Evolutionary conservation across 2,888 invertebrate species (phyloP).

Genomic region (Hirtodrosophila histrioides): DNA sequence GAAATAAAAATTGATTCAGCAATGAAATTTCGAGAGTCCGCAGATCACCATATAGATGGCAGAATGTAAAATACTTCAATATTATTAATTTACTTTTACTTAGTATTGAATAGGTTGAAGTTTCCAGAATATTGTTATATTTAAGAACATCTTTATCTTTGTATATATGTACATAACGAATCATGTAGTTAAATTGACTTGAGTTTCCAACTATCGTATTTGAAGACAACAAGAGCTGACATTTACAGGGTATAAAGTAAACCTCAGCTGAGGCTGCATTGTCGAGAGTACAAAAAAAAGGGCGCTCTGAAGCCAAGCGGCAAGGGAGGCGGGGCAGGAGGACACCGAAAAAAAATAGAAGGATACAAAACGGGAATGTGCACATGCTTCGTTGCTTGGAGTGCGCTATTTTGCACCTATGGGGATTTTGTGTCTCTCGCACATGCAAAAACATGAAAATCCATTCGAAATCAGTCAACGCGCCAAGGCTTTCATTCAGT

Average conservation of each 20-base stretch:
- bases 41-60: no score
- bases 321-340: slow-evolving; percentile 9
- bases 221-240: not conserved
- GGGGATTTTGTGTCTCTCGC: slow-evolving; percentile 62
- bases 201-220: no score
- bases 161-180: no score
- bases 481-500: slow-evolving; percentile 77
- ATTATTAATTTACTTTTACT: no score
- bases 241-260: slow-evolving; percentile 17
- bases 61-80: no score
- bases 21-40: no score
- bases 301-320: slow-evolving; percentile 15
- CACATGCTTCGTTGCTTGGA: slow-evolving; percentile 72
- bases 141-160: no score
- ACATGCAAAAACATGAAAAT: slow-evolving; percentile 68
- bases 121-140: no score
- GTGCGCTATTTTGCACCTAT: slow-evolving; percentile 79
- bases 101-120: no score
- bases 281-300: slow-evolving; percentile 16
- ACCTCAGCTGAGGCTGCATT: slow-evolving; percentile 22
- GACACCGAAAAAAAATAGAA: slow-evolving; percentile 3
- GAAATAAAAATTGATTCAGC: no score
- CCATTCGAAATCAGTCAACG: slow-evolving; percentile 79
- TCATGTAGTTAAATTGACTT: no score
- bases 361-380: slow-evolving; percentile 55